A percentile compares a stretch with the other conserved stretches of the same genome.
These are phyloP conservation scores for Melopsittacus undulatus DNA, from an alignment of 2,797 vertebrate species.

Conservation along the genomic window DNA sequence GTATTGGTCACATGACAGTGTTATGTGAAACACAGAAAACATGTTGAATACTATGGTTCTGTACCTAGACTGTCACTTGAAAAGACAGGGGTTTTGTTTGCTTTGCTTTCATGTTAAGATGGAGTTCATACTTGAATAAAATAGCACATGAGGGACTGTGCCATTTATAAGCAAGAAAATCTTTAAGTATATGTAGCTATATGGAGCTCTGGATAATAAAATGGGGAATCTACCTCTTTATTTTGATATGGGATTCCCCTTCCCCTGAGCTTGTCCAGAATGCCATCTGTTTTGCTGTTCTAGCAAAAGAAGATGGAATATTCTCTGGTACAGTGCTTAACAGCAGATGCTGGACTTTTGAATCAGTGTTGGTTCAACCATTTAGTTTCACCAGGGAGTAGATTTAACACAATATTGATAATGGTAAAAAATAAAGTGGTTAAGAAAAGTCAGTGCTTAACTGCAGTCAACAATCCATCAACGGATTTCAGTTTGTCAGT, in stretches of 20 bases:
- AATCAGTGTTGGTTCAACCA: neutral
- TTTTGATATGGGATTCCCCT: neutral
- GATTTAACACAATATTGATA: neutral
- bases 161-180: neutral
- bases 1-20: too few relatives aligned
- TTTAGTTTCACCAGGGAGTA: neutral
- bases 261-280: neutral
- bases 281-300: neutral
- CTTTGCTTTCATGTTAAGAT: neutral
- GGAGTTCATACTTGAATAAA: neutral
- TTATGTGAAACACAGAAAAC: neutral
- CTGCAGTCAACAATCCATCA: neutral
- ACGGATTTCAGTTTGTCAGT: neutral
- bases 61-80: neutral
- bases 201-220: neutral
- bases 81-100: accelerated
- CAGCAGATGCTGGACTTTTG: neutral
- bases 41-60: neutral
- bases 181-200: neutral
- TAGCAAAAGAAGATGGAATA: neutral
- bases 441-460: neutral
- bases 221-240: neutral
- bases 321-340: neutral
- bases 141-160: neutral
- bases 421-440: neutral